Percentiles rank a stretch among this genome's conserved stretches.
Conservation (phyloP, 2,113 vertebrate species). For the Corythornis vintsioides region DNA sequence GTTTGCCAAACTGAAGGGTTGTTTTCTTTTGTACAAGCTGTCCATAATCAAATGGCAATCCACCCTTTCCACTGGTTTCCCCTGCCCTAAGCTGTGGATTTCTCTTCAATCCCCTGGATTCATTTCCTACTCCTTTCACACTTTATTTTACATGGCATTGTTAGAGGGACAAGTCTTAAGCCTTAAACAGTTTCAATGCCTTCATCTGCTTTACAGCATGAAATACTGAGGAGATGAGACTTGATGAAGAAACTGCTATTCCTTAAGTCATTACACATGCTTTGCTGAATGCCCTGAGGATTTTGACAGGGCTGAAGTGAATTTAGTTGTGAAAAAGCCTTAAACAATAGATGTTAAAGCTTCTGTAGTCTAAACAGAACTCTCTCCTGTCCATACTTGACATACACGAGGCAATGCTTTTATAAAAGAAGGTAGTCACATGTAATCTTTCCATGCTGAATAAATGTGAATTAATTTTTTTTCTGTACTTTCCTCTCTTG, state of each 20-base stretch:
- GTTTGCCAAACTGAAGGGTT: background rate
- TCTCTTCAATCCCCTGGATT: rapidly evolving
- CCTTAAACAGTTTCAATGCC: background rate
- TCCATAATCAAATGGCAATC: background rate
- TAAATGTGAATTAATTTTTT: background rate
- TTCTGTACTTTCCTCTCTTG: background rate
- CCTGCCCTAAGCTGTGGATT: background rate
- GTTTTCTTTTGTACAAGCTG: background rate
- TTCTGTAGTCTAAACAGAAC: background rate
- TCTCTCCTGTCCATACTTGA: background rate
- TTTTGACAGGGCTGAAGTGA: background rate
- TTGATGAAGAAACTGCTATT: background rate
- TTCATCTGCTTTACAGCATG: background rate
- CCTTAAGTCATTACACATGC: background rate
- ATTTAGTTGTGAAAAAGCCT: background rate
- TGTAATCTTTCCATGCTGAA: background rate
- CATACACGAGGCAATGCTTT: background rate
- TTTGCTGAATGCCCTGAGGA: background rate
- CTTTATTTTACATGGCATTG: background rate
- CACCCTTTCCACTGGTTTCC: background rate
- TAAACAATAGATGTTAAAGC: background rate
- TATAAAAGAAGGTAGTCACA: background rate
- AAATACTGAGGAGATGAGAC: background rate
- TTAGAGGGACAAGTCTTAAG: background rate
- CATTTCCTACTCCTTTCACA: background rate